Evolutionary conservation across 2,113 vertebrate genomes (phyloP), one percentile per base, ranked within the genome.

Genomic region (Megaceryle maxima): DNA sequence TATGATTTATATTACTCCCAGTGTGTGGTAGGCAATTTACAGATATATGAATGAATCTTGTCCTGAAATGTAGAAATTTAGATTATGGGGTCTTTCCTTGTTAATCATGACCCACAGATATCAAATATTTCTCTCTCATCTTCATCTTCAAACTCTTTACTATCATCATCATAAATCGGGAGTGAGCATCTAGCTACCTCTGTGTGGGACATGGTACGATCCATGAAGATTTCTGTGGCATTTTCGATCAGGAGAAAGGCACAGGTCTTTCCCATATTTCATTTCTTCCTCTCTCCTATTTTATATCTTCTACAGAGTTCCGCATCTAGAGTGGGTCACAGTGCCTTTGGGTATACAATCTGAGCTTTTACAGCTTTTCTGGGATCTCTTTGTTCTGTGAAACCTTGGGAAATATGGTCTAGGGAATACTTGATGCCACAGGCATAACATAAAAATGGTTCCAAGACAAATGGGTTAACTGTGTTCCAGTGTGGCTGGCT

Each of bases 1-100:
- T 93, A 91, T 95, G 92, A 96, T 96, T 94, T 95, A 96, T 95
- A 87, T 76, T 93, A 74, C 86, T 96, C 80, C 73, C 57, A 87
- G 92, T 93, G 86, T 94, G 91, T 95, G 94, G 88, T 93, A 92
- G 86, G 83, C 88, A 91, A 94, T 94, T 95, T 94, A 91, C 76
- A 96, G 90, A 93, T 87, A 72, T 82, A 91, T 62, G 83, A 97
- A 90, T 92, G 76, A 92, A 67, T 93, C 85, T 88, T 93, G 70
- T 89, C 55, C 89, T 83, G 86, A 93, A 95, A 94, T 74, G 44
- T 50, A 96, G 92, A 94, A 92, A 88, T 97, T 94, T 89, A 96
- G 81, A 94, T 85, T 87, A 94, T 87, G 66, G 91, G 55, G 11
- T 73, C 62, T 92, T 87, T 76, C 24, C 74, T 69, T 91, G 77